A percentile compares a stretch with the other conserved stretches of the same genome.
Conservation (phyloP, 2,797 vertebrate genomes). For the Apodemus agrarius region DNA sequence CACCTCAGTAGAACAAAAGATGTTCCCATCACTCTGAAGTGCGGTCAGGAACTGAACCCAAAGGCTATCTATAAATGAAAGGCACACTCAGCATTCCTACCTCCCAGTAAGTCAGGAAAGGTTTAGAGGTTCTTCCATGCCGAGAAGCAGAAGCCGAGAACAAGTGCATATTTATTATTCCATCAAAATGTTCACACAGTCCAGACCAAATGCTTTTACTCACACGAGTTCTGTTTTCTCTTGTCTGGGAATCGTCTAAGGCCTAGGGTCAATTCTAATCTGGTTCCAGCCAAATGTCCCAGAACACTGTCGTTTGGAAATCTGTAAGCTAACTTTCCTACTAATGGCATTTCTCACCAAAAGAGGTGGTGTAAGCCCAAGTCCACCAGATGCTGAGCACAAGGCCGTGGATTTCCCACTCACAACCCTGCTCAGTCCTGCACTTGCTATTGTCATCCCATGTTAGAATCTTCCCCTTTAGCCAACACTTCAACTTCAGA, state of each 20-base stretch:
- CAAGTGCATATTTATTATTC: background rate
- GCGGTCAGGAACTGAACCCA: background rate
- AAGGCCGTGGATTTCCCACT: background rate
- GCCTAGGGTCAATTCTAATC: background rate
- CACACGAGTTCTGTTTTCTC: slow-evolving; percentile 5
- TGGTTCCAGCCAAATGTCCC: background rate
- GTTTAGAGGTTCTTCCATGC: background rate
- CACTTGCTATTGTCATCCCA: background rate
- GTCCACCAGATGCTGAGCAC: background rate
- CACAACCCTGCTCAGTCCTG: background rate
- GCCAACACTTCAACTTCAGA: background rate
- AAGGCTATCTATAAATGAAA: background rate
- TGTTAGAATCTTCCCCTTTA: background rate
- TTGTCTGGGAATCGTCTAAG: background rate
- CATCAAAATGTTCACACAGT: background rate
- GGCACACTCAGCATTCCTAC: background rate
- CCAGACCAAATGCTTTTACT: background rate
- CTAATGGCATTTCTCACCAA: background rate
- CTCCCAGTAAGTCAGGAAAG: background rate
- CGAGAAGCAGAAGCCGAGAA: background rate
- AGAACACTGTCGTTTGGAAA: slow-evolving; percentile 11
- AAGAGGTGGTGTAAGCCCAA: background rate
- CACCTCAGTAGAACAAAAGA: background rate
- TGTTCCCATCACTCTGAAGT: background rate
- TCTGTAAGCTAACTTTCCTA: background rate